Evolutionary conservation across 2,797 vertebrate genomes (phyloP), one percentile per base, ranked within the genome.

Genomic region (Sphaeramia orbicularis): DNA sequence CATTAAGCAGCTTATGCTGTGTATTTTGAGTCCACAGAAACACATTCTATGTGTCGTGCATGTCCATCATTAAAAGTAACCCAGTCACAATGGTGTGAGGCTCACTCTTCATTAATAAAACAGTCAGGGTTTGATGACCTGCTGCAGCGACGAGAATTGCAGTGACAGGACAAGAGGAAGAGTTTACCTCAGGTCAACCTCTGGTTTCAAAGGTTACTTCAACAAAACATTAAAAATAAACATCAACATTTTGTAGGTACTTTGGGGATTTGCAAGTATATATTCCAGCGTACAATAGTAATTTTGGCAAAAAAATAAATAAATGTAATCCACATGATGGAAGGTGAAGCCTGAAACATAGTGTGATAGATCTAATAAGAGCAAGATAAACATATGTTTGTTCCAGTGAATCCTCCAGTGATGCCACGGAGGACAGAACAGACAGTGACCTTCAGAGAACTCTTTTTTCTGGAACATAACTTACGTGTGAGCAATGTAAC

Each of bases 31-130:
- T 71, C 61, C 4, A 4, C 15, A 27, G 18, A 5, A 24, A 30
- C 24, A 43, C 55, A 32, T 32, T 18, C 41, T 30, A 19, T 44
- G 32, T 18, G 32, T 41, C 13, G 27, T 24, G 6, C 35, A 44
- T 50, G 18, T 50, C 45, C 7, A 27, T 27, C 53, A 51, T 66
- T 41, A 42, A 30, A 52, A 51, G 37, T 30, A 67, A 47, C 43
- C 6, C 41, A 7, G 49, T 53, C 16, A 50, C 14, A 38, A 49
- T 32, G 18, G 69, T 72, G 71, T 63, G 56, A 89, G 76, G 62
- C 89, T 87, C 75, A 91, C 89, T 78, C 21, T 88, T 78, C 78
- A 93, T 96, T 78, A 95, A 95, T 94, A 94, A 96, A 95, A 87
- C 85, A 95, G 80, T 43, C 84, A 42, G 71, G 65, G 68, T 73